Percentiles rank a stretch among this genome's conserved stretches.
These are phyloP conservation scores for Trichonephila clavipes DNA, from an alignment of 1,140 invertebrate species.

Conservation along the genomic window DNA sequence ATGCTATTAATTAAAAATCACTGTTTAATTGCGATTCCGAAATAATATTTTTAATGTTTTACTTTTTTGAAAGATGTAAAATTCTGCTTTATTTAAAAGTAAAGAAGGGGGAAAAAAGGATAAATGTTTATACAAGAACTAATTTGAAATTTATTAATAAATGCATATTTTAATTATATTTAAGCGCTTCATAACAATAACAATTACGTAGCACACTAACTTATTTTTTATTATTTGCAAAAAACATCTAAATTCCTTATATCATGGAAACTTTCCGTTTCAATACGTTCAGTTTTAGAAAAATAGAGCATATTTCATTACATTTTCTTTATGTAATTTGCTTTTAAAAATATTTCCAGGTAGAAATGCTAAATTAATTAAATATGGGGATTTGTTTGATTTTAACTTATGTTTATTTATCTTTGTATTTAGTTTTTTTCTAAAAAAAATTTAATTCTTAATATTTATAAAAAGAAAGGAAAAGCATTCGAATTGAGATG, in stretches of 20 bases:
- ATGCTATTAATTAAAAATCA: conserved; percentile 45
- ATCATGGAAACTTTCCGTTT: not conserved
- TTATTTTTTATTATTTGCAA: not conserved
- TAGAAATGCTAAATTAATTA: not conserved
- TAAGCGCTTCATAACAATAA: not conserved
- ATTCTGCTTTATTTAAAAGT: not conserved
- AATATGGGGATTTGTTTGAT: not conserved
- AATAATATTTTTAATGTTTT: conserved; percentile 29
- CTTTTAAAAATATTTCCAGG: not conserved
- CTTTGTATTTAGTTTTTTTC: no score
- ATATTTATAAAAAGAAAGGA: no score
- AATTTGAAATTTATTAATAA: conserved; percentile 27
- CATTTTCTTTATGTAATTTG: not conserved
- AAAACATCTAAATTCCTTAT: not conserved
- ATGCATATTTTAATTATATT: conserved; percentile 2
- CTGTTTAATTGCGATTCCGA: conserved; percentile 48
- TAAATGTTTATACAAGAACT: not conserved
- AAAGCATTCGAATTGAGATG: no score
- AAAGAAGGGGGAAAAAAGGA: not conserved
- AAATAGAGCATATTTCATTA: not conserved
- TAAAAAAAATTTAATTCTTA: no score
- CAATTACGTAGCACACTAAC: not conserved
- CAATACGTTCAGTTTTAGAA: not conserved
- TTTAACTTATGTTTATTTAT: not conserved
- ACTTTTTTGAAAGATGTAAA: not conserved